Evolutionary conservation across 2,113 vertebrate species (phyloP), one percentile per base, ranked within the genome.

Genomic region (Gila orcuttii): DNA sequence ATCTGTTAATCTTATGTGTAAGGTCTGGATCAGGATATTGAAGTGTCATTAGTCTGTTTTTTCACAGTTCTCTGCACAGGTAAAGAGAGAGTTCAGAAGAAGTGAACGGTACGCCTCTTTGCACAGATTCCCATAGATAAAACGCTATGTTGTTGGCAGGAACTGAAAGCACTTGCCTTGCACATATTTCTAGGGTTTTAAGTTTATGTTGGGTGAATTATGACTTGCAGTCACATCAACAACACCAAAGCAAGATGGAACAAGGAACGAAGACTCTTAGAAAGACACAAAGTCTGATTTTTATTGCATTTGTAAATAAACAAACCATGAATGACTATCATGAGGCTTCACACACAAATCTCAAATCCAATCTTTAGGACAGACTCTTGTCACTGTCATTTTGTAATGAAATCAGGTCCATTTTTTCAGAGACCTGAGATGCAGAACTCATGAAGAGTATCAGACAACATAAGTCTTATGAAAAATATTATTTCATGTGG

Each of bases 281-380:
- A 71, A 73, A 71, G 21, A 71, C 68, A 71, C 36, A 71, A 69
- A 71, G 36, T 73, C 69, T 12, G 36, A 73, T 12, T 73, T 69
- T n/a, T 73, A 73, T 73, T 73, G 21, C 69, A 73, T 21, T 73
- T n/a, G 68, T 73, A n/a, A 73, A 42, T 3, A 73, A 42, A 23
- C 7, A 9, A 69, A 69, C 21, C 15, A 68, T 68, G 8, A 68
- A 68, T 68, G 66, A 69, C 66, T 36, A 17, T 68, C 31, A 69
- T 68, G 31, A 68, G 64, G 64, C 17, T 69, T 68, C 15, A 4
- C 36, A 23, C 19, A 42, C 33, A 39, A 23, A 71, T 71, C 68
- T 42, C 8, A 42, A n/a, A 71, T 73, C 9, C 21, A 73, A 11
- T 39, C 33, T 71, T 39, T 23, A 71, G 17, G 33, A 10, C 66